Evolutionary conservation across 2,113 vertebrate genomes (phyloP), one percentile per base, ranked within the genome.

Genomic region (Vidua macroura): DNA sequence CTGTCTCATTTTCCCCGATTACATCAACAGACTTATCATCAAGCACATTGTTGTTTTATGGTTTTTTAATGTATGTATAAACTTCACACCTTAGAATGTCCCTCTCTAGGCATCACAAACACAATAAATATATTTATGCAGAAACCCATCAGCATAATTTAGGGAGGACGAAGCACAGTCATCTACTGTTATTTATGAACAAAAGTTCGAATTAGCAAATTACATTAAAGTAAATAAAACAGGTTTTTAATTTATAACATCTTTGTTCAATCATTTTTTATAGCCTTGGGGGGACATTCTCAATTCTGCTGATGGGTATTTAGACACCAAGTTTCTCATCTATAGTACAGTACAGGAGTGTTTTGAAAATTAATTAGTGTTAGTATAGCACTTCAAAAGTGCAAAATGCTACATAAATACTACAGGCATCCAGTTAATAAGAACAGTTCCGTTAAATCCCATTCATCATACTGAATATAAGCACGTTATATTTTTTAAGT

Each of bases 321-420:
- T 33, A 87, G 49, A 37, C 69, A 91, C 17, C 14, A 91, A 55
- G 12, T 53, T 91, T 94, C 75, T 80, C 73, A 91, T 13, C 20
- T 82, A 49, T 21, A 46, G 18, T 53, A 74, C 9, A 4, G 13
- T 64, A 79, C 18, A 82, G 7, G 20, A 13, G 5, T 66, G 31
- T 64, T 92, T 75, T 85, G 56, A 93, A 93, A 87, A 93, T 52
- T 81, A 82, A 90, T 79, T 75, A 78, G 64, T 22, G n/a, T 62
- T 79, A 92, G 25, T 25, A 58, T 13, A 93, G 53, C 25, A 66
- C 62, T 95, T 82, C 43, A 48, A 35, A 91, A 78, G 55, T 60
- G 16, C 72, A 73, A 91, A 92, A 95, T 73, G 33, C 35, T 60
- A 75, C 16, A 37, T 62, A 86, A 88, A 91, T 66, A 95, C 39